Conservation (phyloP, 2,113 vertebrate species). For the Tychaedon coryphoeus region DNA sequence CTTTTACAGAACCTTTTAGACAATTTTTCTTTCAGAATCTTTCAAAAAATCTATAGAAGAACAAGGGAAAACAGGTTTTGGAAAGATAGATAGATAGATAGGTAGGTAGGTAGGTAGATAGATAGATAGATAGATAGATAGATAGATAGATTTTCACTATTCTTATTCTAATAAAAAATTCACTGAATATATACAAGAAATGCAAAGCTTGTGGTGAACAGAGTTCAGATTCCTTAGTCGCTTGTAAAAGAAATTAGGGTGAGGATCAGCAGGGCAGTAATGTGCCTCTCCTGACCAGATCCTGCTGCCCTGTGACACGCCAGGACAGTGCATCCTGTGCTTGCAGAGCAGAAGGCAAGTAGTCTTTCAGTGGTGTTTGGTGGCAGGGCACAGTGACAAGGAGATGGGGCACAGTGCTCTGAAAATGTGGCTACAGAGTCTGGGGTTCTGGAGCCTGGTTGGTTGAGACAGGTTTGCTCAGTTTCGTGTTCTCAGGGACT, state of each 20-base stretch:
- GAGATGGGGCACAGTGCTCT: neutral
- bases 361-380: neutral
- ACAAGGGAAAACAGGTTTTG: neutral
- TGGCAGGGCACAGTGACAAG: neutral
- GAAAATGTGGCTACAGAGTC: neutral
- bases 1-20: neutral
- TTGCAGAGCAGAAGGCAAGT: neutral
- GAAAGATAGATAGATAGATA: neutral
- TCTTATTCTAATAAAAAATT: neutral
- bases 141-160: neutral
- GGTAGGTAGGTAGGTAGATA: neutral
- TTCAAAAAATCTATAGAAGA: neutral
- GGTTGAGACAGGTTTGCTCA: neutral
- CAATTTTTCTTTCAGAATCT: neutral
- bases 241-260: neutral
- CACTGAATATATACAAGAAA: neutral
- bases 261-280: neutral
- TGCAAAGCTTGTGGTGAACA: neutral
- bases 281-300: neutral
- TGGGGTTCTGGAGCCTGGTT: neutral
- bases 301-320: fast-evolving
- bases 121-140: neutral
- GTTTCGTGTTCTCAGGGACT: neutral
- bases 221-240: neutral
- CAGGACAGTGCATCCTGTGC: neutral